phyloP scores from a whole-genome alignment of 2,888 invertebrate genomes.

The Drosophila glabriapex region DNA sequence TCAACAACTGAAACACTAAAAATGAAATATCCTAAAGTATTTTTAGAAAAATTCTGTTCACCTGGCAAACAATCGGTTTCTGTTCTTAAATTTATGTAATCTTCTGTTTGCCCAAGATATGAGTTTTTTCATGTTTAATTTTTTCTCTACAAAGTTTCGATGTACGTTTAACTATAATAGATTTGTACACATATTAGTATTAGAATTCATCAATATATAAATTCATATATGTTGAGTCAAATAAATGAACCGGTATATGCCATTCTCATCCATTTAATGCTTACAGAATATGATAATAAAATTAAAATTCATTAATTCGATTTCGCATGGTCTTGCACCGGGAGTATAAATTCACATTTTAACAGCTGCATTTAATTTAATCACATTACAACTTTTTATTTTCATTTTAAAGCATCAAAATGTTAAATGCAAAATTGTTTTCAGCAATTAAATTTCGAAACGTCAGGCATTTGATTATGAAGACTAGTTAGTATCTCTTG shows the following conservation, averaged over 20 bases:
- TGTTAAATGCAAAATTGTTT: not conserved
- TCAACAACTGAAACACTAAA: not conserved
- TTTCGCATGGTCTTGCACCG: not conserved
- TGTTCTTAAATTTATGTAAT: not conserved
- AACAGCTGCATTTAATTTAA: not conserved
- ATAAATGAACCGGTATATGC: not conserved
- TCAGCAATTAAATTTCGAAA: conserved; percentile 17
- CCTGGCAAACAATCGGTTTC: not conserved
- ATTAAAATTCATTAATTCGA: not conserved
- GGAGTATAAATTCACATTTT: not conserved
- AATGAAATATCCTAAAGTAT: not conserved
- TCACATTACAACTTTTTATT: not conserved
- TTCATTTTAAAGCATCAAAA: not conserved
- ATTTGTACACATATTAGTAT: not conserved
- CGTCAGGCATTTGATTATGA: not conserved
- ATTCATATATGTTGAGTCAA: not conserved
- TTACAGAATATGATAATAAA: not conserved
- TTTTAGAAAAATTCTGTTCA: not conserved
- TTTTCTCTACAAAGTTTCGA: not conserved
- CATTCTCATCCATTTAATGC: not conserved
- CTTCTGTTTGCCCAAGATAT: not conserved
- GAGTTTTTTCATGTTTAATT: not conserved
- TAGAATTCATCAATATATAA: not conserved
- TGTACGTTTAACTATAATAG: not conserved
- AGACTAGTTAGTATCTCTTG: no score